Evolutionary conservation across 2,888 invertebrate species (phyloP).

Genomic region (Rhagonycha fulva): DNA sequence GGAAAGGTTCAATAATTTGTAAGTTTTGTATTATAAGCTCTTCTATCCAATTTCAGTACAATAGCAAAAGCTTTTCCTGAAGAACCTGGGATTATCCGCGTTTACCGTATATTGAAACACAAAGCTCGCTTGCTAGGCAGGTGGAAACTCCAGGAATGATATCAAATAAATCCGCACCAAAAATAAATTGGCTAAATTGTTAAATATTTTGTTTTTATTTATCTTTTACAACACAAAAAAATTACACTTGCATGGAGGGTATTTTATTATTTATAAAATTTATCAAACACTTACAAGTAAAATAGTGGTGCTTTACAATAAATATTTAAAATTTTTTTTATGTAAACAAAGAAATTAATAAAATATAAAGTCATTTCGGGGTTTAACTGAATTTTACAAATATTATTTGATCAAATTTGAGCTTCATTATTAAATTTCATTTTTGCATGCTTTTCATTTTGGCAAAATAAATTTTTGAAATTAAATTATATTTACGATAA

Average conservation of each 20-base stretch:
- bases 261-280: not conserved
- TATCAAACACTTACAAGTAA: not conserved
- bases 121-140: constrained; percentile 29
- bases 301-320: no score
- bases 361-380: no score
- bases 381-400: no score
- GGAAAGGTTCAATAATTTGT: constrained; percentile 25
- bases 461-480: no score
- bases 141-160: constrained; percentile 32
- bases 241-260: not conserved
- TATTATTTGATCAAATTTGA: no score
- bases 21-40: constrained; percentile 24
- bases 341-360: no score
- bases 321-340: no score
- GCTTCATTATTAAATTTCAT: not conserved
- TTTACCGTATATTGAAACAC: constrained; percentile 27
- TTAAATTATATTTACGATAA: no score
- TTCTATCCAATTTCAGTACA: constrained; percentile 24
- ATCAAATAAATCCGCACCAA: constrained; percentile 26
- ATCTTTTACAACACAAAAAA: not conserved
- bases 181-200: constrained; percentile 14
- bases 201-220: not conserved
- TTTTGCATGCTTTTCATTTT: not conserved
- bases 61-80: constrained; percentile 22
- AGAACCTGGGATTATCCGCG: constrained; percentile 28